Base-by-base conservation (phyloP, 2,888 invertebrate genomes). In the Girardia tigrina region DNA sequence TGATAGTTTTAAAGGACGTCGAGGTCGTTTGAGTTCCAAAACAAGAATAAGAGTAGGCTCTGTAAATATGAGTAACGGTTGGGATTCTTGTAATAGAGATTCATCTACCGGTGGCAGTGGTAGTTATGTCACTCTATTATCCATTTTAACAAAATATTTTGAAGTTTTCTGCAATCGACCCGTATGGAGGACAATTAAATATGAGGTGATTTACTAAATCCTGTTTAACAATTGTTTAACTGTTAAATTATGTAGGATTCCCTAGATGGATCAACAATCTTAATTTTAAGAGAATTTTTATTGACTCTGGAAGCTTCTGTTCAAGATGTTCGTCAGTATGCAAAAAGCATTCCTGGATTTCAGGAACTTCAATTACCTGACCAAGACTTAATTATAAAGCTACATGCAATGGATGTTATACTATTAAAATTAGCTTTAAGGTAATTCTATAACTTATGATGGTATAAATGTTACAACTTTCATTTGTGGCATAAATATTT, bases 1-100 rank as follows among this genome's bases (percentile, higher is more conserved):
- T 29, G 97, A 97, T 85, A 92, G 92, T 27, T 86, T 98, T 72
- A 97, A 95, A 86, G 98, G 97, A 0, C 88, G 98, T 78, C 88
- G 98, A 28, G 98, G 98, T 0, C 88, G 98, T 77, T 86, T 98
- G 80, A 97, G 98, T n/a, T 94, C 95, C 23, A 98, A 98, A 83
- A 86, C 87, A 12, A 86, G 86, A 72, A 56, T 56, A 8, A 56
- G 56, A 56, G 56, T 23, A 6, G 56, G 56, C 4, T 56, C 56
- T 20, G 56, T 23, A 56, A 56, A 56, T 56, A n/a, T 56, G n/a
- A n/a, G 56, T 12, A 56, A 56, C 56, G 56, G 56, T n/a, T 56
- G 56, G 56, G 56, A 56, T 56, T 28, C 70, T 23, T 28, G 28
- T 20, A n/a, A 16, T 26, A n/a, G 26, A 28, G 75, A 75, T 73